Base-by-base conservation (phyloP, 2,888 invertebrate species). In the Leucania comma region DNA sequence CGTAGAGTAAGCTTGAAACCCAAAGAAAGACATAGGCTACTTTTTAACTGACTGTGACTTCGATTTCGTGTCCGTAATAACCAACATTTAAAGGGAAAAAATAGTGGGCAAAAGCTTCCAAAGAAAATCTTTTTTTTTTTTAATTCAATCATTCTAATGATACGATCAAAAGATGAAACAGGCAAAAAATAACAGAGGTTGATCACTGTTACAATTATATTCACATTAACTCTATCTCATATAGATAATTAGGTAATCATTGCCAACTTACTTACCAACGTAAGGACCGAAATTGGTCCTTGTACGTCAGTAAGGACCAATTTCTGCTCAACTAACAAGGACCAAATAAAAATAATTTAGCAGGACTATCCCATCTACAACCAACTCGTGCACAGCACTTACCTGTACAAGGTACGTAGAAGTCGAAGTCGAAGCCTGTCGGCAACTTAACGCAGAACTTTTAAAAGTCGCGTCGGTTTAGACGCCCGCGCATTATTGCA, bases 391-490 rank as follows among this genome's bases (percentile, higher is more conserved):
- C 3, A 17, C 61, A 64, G 3, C 56, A 60, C 12, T 22, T 75
- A 81, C 83, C 80, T 86, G 82, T 81, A 80, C 72, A 12, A 54
- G 1, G 54, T 32, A n/a, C n/a, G 32, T 56, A 2, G n/a, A 32
- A 26, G 79, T 67, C 60, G 58, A 68, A 77, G 78, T 86, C 85
- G 87, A 83, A 82, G 83, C 84, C 85, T 84, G 87, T 84, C 85
- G 82, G 83, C 87, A 87, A 83, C 85, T 86, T 87, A 85, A 78
- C 83, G 83, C 84, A 81, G 80, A 82, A 87, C 87, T 89, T 88
- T 89, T 83, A 86, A 86, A 88, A 86, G 82, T 85, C 68, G 75
- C 83, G 68, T 75, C 78, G 76, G 75, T 79, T 83, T 75, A 81
- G 74, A 81, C 82, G 76, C 78, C 78, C 68, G 86, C 85, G 87